These are phyloP conservation scores for Aphaenogaster ashmeadi DNA, from an alignment of 1,140 invertebrate genomes.

Conservation along the genomic window DNA sequence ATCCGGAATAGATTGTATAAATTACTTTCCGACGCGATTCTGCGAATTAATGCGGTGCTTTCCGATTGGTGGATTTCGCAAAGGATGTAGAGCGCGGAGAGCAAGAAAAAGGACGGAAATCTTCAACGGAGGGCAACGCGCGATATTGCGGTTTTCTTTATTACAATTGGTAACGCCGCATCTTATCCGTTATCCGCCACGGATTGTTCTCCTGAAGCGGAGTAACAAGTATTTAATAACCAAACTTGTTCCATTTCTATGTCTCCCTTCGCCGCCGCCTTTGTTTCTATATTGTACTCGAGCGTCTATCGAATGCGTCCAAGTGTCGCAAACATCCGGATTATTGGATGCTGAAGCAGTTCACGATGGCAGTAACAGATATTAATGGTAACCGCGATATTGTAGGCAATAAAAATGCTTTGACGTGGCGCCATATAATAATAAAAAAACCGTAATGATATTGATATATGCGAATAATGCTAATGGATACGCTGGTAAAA, in stretches of 20 bases:
- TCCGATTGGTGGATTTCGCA: slow-evolving; percentile 57
- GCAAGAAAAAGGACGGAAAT: slow-evolving; percentile 36
- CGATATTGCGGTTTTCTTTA: slow-evolving; percentile 77
- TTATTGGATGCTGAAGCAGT: slow-evolving; percentile 37
- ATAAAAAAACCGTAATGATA: slow-evolving; percentile 4
- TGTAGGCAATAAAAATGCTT: slow-evolving; percentile 35
- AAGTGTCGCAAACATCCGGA: slow-evolving; percentile 32
- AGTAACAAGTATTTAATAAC: slow-evolving; percentile 81
- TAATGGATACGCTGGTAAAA: slow-evolving; percentile 27
- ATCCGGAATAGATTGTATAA: neutral
- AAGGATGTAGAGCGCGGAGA: slow-evolving; percentile 39
- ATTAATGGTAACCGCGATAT: slow-evolving; percentile 23
- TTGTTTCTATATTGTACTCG: slow-evolving; percentile 43
- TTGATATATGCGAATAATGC: slow-evolving; percentile 11
- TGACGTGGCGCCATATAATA: slow-evolving; percentile 2
- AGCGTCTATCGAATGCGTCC: slow-evolving; percentile 35
- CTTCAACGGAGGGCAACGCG: slow-evolving; percentile 23
- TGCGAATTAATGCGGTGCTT: slow-evolving; percentile 60
- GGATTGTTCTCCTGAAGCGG: slow-evolving; percentile 14
- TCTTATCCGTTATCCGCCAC: slow-evolving; percentile 27
- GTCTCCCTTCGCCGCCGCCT: neutral
- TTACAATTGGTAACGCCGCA: slow-evolving; percentile 68
- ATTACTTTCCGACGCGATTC: slow-evolving; percentile 38
- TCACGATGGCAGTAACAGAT: slow-evolving; percentile 36
- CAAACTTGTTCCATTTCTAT: slow-evolving; percentile 82